Evolutionary conservation across 2,888 invertebrate species (phyloP).

Genomic region (Metellina segmentata): DNA sequence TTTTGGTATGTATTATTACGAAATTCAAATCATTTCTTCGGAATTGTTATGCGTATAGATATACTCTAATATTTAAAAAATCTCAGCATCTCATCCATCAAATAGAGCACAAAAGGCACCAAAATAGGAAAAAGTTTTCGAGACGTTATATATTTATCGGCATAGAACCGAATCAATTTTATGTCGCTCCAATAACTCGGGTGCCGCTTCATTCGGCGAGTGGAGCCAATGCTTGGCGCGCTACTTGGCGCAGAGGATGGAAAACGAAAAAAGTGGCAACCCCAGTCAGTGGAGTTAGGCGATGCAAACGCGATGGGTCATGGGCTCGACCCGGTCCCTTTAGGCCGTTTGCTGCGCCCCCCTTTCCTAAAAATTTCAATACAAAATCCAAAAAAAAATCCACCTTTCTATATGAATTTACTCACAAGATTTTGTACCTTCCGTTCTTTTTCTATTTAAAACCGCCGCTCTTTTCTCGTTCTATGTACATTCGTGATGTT

Average conservation of each 20-base stretch:
- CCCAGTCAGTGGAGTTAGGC: slow-evolving; percentile 71
- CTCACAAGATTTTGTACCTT: slow-evolving; percentile 39
- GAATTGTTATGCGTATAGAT: neutral
- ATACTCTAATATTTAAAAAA: neutral
- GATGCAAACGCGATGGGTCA: slow-evolving; percentile 74
- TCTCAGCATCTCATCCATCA: neutral
- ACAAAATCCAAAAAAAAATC: slow-evolving; percentile 5
- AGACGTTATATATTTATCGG: slow-evolving; percentile 5
- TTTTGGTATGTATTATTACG: neutral
- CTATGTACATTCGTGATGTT: slow-evolving; percentile 14
- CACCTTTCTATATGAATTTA: slow-evolving; percentile 52
- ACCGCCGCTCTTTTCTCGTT: neutral
- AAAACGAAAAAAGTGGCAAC: slow-evolving; percentile 22
- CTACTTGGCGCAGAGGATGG: slow-evolving; percentile 27
- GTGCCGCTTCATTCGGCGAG: neutral
- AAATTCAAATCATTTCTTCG: neutral
- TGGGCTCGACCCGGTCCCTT: slow-evolving; percentile 74
- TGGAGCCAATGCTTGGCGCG: slow-evolving; percentile 21
- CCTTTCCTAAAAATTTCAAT: slow-evolving; percentile 42
- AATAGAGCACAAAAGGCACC: neutral
- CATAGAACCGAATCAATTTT: neutral
- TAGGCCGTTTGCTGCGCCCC: slow-evolving; percentile 59
- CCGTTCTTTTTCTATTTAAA: slow-evolving; percentile 14
- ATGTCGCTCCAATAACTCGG: neutral
- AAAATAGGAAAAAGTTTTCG: neutral